phyloP scores from a whole-genome alignment of 2,797 vertebrate species.

The Cuculus canorus region DNA sequence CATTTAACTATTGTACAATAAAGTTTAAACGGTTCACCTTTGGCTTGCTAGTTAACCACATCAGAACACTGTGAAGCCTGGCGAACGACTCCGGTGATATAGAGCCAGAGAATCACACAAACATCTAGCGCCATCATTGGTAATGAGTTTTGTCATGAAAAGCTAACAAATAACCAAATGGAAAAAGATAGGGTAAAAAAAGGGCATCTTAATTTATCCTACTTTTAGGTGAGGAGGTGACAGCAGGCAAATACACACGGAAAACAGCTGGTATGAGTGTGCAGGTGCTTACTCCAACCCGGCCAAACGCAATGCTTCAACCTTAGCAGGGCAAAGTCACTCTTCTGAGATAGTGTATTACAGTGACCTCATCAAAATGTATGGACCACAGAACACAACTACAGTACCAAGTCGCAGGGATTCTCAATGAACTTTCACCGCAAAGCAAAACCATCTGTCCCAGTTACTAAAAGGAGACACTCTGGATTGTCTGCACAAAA shows the following conservation, averaged over 20 bases:
- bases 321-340: background rate
- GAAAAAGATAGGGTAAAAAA: background rate
- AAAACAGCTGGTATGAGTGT: background rate
- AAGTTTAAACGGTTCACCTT: background rate
- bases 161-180: background rate
- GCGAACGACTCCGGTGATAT: background rate
- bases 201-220: background rate
- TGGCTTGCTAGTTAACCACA: background rate
- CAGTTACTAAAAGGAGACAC: background rate
- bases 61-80: background rate
- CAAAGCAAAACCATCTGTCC: background rate
- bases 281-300: background rate
- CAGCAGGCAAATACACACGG: background rate
- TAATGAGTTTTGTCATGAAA: background rate
- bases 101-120: background rate
- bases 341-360: background rate
- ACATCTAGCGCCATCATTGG: background rate
- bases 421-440: background rate
- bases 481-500: background rate
- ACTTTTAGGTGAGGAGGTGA: background rate
- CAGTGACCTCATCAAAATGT: background rate
- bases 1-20: background rate
- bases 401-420: background rate
- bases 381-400: background rate
- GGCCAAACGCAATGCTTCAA: slow-evolving; percentile 2